These are phyloP conservation scores for Aurelia coerulea DNA, from an alignment of 30 jellyfish, hydroid and myxozoan species.

Conservation along the genomic window DNA sequence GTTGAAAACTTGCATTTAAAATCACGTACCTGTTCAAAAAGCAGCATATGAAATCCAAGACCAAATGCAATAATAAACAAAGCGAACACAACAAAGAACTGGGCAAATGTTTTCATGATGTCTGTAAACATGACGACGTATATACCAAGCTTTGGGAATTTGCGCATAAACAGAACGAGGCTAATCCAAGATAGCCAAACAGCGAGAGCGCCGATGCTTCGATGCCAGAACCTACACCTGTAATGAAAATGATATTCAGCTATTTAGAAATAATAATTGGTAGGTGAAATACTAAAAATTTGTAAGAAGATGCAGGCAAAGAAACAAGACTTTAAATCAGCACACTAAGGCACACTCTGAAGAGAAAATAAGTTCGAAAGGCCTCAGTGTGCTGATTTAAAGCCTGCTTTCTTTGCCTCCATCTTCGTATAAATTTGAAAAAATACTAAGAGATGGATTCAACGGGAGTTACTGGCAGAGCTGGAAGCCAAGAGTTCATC, in stretches of 20 bases:
- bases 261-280: not conserved
- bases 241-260: not conserved
- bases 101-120: slow-evolving; percentile 93
- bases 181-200: slow-evolving; percentile 98
- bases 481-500: no score
- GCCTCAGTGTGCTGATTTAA: no score
- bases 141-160: slow-evolving; percentile 98
- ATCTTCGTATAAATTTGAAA: no score
- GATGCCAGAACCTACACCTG: slow-evolving; percentile 90
- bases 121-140: slow-evolving; percentile 98
- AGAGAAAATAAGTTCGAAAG: no score
- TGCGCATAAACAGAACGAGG: slow-evolving; percentile 96
- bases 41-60: slow-evolving; percentile 95
- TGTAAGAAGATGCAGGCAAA: no score
- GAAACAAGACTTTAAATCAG: no score
- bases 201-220: slow-evolving; percentile 98
- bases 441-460: no score
- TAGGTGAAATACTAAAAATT: not conserved
- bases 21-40: slow-evolving; percentile 76
- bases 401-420: not conserved
- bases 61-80: slow-evolving; percentile 96
- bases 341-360: no score
- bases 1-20: no score
- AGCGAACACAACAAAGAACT: slow-evolving; percentile 88
- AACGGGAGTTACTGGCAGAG: no score